Percentiles rank a stretch among this genome's conserved stretches.
Conservation (phyloP, 2,797 vertebrate species). For the Adelosebastes latens region DNA sequence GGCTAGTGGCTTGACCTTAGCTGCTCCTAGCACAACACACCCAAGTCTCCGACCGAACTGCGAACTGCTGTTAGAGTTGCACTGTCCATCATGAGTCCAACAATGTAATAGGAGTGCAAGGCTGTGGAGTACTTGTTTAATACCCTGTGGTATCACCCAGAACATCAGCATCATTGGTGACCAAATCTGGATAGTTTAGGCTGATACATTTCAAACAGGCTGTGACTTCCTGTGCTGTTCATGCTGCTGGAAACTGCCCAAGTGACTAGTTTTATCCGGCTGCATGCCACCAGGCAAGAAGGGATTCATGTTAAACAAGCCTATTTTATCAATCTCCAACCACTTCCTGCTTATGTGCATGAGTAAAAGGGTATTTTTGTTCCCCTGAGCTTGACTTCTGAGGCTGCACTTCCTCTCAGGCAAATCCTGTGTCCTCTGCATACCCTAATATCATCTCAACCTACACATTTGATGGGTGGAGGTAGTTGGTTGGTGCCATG, state of each 20-base stretch:
- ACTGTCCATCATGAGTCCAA: not conserved
- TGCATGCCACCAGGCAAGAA: constrained; percentile 4
- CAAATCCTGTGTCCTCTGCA: not conserved
- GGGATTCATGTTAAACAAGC: constrained; percentile 32
- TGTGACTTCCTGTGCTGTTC: constrained; percentile 3
- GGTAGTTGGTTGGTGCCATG: not conserved
- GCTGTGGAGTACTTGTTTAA: not conserved
- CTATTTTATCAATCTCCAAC: constrained; percentile 12
- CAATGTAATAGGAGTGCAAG: not conserved
- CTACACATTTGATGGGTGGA: not conserved
- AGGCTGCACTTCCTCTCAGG: not conserved
- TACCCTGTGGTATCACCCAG: not conserved
- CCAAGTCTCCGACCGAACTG: not conserved
- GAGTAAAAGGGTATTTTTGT: not conserved
- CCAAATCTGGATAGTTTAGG: not conserved
- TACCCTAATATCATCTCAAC: not conserved
- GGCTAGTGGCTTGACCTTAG: not conserved
- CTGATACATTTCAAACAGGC: not conserved
- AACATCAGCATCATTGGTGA: not conserved
- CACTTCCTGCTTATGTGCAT: constrained; percentile 15
- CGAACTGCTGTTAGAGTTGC: not conserved
- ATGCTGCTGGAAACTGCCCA: constrained; percentile 8
- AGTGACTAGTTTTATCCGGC: constrained; percentile 21
- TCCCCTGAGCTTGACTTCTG: not conserved
- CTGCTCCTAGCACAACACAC: not conserved